Conservation (phyloP, 2,113 vertebrate genomes). For the Cheirogaleus medius region DNA sequence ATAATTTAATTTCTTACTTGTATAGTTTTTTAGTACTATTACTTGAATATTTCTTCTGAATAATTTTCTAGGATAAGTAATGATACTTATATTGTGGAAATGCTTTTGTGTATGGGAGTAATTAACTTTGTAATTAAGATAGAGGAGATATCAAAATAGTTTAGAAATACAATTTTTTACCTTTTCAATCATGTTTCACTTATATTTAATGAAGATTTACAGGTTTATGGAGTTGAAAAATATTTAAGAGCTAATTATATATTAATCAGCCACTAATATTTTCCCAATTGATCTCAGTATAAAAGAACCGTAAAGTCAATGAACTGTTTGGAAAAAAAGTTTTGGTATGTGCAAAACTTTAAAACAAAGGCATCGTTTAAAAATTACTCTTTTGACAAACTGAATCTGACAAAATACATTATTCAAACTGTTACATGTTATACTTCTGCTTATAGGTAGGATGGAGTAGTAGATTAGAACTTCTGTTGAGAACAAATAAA, state of each 20-base stretch:
- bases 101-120: not conserved
- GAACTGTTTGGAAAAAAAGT: not conserved
- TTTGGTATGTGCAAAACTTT: not conserved
- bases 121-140: constrained; percentile 45
- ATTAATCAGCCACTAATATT: constrained; percentile 29
- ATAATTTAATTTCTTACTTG: not conserved
- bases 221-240: not conserved
- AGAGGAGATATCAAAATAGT: constrained; percentile 24
- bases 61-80: constrained; percentile 9
- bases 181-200: constrained; percentile 44
- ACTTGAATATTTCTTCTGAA: constrained; percentile 39
- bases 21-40: not conserved
- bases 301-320: not conserved
- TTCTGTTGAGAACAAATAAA: not conserved
- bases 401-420: constrained; percentile 26
- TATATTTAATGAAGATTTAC: constrained; percentile 53
- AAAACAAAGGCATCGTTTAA: not conserved
- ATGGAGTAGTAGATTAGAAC: not conserved
- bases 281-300: not conserved
- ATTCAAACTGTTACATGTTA: not conserved
- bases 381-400: not conserved
- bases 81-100: constrained; percentile 25
- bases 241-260: constrained; percentile 4
- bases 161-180: constrained; percentile 22
- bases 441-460: not conserved